A percentile compares a stretch with the other conserved stretches of the same genome.
Evolutionary conservation across 2,888 invertebrate genomes (phyloP).

Genomic region (Odontocolon sp.): DNA sequence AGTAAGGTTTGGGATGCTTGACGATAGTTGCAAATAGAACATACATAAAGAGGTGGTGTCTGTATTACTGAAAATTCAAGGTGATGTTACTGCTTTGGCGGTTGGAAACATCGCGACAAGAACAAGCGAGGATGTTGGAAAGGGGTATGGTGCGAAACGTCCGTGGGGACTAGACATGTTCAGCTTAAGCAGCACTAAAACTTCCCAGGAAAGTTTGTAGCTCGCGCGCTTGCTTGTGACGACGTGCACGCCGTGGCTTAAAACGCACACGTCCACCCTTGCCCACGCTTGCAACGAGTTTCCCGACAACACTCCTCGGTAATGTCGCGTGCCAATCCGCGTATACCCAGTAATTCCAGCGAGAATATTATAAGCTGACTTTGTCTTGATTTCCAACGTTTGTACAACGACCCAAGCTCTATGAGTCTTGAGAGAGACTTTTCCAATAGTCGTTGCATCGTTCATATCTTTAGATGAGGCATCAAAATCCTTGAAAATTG

Average conservation of each 20-base stretch:
- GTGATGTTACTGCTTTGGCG: too few relatives aligned
- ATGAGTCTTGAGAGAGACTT: neutral
- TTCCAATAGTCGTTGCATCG: neutral
- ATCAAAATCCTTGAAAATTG: too few relatives aligned
- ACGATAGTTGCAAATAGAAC: too few relatives aligned
- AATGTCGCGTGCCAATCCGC: conserved; percentile 5
- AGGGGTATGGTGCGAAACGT: neutral
- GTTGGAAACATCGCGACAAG: neutral
- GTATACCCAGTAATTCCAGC: too few relatives aligned
- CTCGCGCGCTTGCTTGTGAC: conserved; percentile 18
- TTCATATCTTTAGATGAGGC: too few relatives aligned
- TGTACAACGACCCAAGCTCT: too few relatives aligned
- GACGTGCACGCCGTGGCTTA: conserved; percentile 2
- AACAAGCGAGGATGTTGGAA: neutral
- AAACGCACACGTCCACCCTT: neutral
- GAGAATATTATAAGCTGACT: too few relatives aligned
- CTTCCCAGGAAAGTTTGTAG: conserved; percentile 42
- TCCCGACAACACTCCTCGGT: neutral
- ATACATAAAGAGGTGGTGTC: too few relatives aligned
- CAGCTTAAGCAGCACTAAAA: conserved; percentile 41
- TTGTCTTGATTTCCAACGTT: too few relatives aligned
- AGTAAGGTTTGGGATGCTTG: too few relatives aligned
- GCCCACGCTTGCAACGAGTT: neutral
- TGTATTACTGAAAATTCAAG: too few relatives aligned
- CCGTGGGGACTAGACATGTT: conserved; percentile 5